Evolutionary conservation across 2,113 vertebrate genomes (phyloP).

Genomic region (Pollimyrus isidori): DNA sequence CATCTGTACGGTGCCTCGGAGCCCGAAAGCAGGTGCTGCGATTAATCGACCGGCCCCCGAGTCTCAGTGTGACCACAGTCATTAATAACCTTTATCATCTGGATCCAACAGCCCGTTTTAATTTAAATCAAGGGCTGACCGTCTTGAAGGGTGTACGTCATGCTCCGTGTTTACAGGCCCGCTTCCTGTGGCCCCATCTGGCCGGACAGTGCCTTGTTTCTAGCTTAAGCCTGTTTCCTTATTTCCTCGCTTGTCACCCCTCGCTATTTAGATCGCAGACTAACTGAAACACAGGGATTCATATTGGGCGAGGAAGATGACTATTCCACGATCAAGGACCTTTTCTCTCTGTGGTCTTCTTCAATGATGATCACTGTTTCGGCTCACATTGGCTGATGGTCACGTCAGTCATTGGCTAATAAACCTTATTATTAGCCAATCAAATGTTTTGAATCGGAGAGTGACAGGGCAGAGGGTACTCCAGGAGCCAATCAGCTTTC

Average conservation of each 20-base stretch:
- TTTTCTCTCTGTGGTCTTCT: background rate
- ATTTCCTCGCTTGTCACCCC: background rate
- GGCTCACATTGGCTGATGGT: background rate
- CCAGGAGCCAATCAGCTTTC: background rate
- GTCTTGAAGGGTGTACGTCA: slow-evolving; percentile 16
- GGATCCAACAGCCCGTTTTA: slow-evolving; percentile 21
- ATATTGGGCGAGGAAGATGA: background rate
- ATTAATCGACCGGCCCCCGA: background rate
- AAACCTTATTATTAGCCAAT: background rate
- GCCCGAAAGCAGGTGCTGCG: slow-evolving; percentile 7
- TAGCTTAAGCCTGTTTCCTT: background rate
- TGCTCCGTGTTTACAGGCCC: slow-evolving; percentile 9
- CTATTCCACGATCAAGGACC: background rate
- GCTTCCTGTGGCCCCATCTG: slow-evolving; percentile 9
- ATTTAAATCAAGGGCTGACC: slow-evolving; percentile 26
- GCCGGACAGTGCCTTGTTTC: background rate
- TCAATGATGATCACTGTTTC: background rate
- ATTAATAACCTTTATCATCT: slow-evolving; percentile 20
- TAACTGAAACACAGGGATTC: background rate
- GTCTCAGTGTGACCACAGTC: slow-evolving; percentile 7
- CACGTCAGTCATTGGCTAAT: too few species aligned
- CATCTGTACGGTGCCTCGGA: background rate
- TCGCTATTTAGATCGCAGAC: background rate
- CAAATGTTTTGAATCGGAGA: background rate
- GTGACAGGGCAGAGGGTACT: background rate